Evolutionary conservation across 1,140 invertebrate genomes (phyloP).

Genomic region (Daktulosphaira vitifoliae): DNA sequence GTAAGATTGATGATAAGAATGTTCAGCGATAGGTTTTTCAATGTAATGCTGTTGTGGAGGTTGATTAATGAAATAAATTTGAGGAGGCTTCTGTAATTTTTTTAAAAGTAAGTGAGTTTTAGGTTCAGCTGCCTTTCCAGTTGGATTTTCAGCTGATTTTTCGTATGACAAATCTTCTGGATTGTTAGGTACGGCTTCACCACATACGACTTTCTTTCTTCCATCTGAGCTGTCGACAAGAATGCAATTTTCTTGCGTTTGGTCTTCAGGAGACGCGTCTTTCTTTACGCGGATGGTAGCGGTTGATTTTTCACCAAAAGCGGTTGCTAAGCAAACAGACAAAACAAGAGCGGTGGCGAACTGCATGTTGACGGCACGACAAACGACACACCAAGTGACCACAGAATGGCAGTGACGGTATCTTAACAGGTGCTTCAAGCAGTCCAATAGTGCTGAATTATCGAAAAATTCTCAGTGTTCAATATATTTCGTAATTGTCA

Average conservation of each 20-base stretch:
- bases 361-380: neutral
- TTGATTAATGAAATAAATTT: too few relatives aligned
- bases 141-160: too few relatives aligned
- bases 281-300: neutral
- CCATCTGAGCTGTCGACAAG: neutral
- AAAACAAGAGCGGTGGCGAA: too few relatives aligned
- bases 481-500: too few relatives aligned
- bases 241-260: too few relatives aligned
- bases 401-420: neutral
- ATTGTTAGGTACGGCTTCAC: neutral
- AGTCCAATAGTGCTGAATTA: neutral
- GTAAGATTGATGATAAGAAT: too few relatives aligned
- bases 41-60: too few relatives aligned
- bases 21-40: too few relatives aligned
- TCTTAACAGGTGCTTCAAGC: too few relatives aligned
- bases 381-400: neutral
- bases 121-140: neutral
- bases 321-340: neutral
- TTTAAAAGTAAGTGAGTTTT: neutral
- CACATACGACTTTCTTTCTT: constrained; percentile 2
- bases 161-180: too few relatives aligned
- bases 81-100: too few relatives aligned
- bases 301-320: neutral
- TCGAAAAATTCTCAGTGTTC: neutral
- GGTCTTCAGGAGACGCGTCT: neutral